Conservation (phyloP, 2,113 vertebrate species). For the Nymphicus hollandicus region DNA sequence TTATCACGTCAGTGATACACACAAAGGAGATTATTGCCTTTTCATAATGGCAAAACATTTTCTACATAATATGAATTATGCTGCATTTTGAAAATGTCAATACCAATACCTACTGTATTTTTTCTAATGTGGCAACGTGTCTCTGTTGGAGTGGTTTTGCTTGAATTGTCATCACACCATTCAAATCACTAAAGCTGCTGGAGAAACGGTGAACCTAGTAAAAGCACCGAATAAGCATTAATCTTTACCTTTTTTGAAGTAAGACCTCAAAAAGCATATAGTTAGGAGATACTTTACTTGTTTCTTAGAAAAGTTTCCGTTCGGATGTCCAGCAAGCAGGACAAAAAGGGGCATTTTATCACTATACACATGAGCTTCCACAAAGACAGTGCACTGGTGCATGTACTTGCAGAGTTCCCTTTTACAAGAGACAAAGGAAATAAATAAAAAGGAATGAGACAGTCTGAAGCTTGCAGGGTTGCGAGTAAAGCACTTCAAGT, state of each 20-base stretch:
- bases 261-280: background rate
- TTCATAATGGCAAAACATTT: background rate
- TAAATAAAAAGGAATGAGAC: background rate
- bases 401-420: background rate
- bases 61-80: background rate
- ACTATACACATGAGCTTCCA: background rate
- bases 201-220: slow-evolving; percentile 69
- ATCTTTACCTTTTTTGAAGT: background rate
- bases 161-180: slow-evolving; percentile 86
- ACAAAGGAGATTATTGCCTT: background rate
- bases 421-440: background rate
- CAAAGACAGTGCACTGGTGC: fast-evolving
- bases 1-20: background rate
- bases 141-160: slow-evolving; percentile 85
- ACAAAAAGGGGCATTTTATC: background rate
- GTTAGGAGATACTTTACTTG: background rate
- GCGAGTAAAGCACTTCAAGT: background rate
- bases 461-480: background rate
- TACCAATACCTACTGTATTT: slow-evolving; percentile 70
- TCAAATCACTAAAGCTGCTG: slow-evolving; percentile 74
- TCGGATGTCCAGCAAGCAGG: background rate
- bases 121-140: slow-evolving; percentile 65
- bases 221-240: background rate
- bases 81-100: background rate
- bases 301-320: background rate